Base-by-base conservation (phyloP, 2,888 invertebrate species). In the Ornithoptera priamus region DNA sequence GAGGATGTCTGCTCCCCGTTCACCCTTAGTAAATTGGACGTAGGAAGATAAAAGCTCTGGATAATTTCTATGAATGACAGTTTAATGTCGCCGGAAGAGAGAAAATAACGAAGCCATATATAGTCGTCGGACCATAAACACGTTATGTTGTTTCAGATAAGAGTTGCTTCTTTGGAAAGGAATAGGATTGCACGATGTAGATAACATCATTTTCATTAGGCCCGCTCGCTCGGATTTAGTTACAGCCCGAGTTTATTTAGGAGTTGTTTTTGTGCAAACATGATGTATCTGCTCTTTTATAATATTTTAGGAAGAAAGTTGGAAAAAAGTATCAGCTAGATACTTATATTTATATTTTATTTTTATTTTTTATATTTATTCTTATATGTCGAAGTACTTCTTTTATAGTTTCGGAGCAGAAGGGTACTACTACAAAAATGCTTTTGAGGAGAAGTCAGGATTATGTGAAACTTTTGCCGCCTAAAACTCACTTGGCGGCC, bases 41-140 rank as follows among this genome's bases (percentile, higher is more conserved):
- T 20, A 65, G 58, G 17, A 64, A 68, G 68, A 68, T 68, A 68
- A 59, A 60, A 64, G 60, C 59, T 53, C 64, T 22, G 68, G 68
- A 50, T 64, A 68, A 68, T 64, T 64, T 68, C 64, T 68, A 59
- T 64, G 60, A 68, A 68, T 68, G 64, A 64, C 68, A 68, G 50
- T 68, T 64, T 64, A 60, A 68, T 60, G 64, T 64, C 53, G 59
- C 22, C 53, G 68, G 58, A 64, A 64, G 17, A 68, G 46, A 62
- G 50, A 36, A 59, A 53, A 58, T 68, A 63, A 63, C 63, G 46
- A 58, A 61, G 56, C 61, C 61, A 61, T 61, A 69, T 65, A 56
- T 69, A 63, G 46, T 63, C 58, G 68, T 50, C 22, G 68, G 68
- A 59, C 58, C 59, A 68, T 68, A 68, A 68, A 69, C 69, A 69